These are phyloP conservation scores for Linnaemya vulpina DNA, from an alignment of 2,888 invertebrate genomes.

Conservation along the genomic window DNA sequence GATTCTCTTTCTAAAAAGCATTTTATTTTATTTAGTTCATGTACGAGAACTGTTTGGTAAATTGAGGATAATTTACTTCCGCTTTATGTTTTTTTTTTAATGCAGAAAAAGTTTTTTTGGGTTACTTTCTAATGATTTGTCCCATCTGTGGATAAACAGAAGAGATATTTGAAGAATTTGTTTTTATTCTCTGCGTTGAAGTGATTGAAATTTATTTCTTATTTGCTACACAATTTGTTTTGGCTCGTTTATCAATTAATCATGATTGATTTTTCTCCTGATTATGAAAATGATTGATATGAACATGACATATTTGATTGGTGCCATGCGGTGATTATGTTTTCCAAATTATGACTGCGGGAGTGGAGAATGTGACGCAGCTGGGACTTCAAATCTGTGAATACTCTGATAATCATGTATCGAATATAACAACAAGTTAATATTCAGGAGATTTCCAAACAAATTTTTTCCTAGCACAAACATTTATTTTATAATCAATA, in stretches of 20 bases:
- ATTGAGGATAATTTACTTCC: background rate
- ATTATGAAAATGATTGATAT: conserved; percentile 17
- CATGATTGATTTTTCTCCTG: conserved; percentile 37
- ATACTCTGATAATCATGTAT: no score
- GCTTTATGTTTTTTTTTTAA: background rate
- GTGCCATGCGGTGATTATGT: no score
- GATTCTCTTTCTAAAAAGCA: background rate
- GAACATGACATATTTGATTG: no score
- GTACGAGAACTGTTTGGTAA: no score
- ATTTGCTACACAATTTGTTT: background rate
- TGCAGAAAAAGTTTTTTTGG: background rate
- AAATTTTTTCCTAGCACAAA: no score
- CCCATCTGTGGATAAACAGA: conserved; percentile 49
- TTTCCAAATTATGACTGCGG: no score
- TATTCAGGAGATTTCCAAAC: no score
- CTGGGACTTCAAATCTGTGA: no score
- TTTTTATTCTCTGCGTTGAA: conserved; percentile 11
- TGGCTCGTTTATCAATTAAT: conserved; percentile 53
- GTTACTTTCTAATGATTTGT: conserved; percentile 16
- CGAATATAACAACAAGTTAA: no score
- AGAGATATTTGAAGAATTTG: conserved; percentile 2
- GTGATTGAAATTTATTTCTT: conserved; percentile 48
- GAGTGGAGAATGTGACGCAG: no score
- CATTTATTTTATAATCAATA: no score
- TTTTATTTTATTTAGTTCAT: background rate